phyloP scores from a whole-genome alignment of 92 coral and sea anemone genomes.

The Siderastrea radians region DNA sequence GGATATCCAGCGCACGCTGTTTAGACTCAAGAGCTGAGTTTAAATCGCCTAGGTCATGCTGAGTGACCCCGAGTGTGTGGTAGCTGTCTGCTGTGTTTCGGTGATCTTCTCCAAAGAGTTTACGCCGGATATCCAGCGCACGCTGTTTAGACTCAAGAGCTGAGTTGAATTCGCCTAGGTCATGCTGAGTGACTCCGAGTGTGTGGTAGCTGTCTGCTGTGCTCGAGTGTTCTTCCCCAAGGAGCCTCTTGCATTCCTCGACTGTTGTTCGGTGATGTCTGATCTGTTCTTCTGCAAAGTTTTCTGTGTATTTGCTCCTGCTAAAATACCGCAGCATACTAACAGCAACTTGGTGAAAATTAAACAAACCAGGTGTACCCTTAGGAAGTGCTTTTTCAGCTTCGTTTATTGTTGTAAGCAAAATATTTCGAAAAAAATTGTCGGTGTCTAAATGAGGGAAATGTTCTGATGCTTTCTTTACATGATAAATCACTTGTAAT shows the following conservation, averaged over 20 bases:
- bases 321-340: neutral
- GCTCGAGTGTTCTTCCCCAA: neutral
- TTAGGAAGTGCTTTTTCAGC: neutral
- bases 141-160: neutral
- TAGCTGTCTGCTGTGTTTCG: constrained; percentile 9
- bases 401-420: neutral
- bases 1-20: constrained; percentile 1
- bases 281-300: neutral
- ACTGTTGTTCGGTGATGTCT: neutral
- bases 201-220: neutral
- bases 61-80: neutral
- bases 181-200: neutral
- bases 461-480: neutral
- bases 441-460: neutral
- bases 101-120: constrained; percentile 14
- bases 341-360: neutral
- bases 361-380: neutral
- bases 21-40: constrained; percentile 7
- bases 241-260: neutral
- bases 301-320: too few species aligned
- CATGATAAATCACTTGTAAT: neutral
- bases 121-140: neutral
- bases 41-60: neutral
- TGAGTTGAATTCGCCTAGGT: neutral
- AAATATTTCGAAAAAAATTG: neutral